A percentile compares a stretch with the other conserved stretches of the same genome.
These are phyloP conservation scores for Cordilura impudica DNA, from an alignment of 2,888 invertebrate genomes.

Conservation along the genomic window DNA sequence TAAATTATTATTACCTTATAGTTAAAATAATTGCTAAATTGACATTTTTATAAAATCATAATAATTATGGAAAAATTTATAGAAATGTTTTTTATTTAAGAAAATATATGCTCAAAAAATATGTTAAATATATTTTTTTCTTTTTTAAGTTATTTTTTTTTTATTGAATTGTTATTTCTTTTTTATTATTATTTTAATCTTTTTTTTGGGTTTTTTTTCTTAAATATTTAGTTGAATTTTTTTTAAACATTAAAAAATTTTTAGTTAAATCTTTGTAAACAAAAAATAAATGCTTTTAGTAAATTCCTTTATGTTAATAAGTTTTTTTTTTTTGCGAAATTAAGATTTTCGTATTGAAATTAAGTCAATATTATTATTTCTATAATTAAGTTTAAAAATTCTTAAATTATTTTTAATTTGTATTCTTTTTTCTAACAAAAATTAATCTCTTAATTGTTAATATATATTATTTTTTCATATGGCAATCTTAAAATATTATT, in stretches of 20 bases:
- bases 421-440: slow-evolving; percentile 23
- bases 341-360: slow-evolving; percentile 31
- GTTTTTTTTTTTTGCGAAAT: background rate
- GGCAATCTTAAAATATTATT: slow-evolving; percentile 38
- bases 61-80: slow-evolving; percentile 18
- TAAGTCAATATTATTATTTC: slow-evolving; percentile 48
- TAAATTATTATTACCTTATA: slow-evolving; percentile 16
- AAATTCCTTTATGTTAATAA: slow-evolving; percentile 45
- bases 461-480: slow-evolving; percentile 27
- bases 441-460: slow-evolving; percentile 34
- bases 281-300: slow-evolving; percentile 53
- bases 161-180: slow-evolving; percentile 40
- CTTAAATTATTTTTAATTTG: no score
- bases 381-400: slow-evolving; percentile 12
- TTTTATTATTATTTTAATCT: slow-evolving; percentile 24
- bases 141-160: slow-evolving; percentile 36
- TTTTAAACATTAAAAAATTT: slow-evolving; percentile 12
- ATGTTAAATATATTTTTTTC: slow-evolving; percentile 24
- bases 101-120: slow-evolving; percentile 52
- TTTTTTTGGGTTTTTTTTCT: slow-evolving; percentile 17
- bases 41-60: slow-evolving; percentile 42
- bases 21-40: slow-evolving; percentile 30
- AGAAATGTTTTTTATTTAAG: slow-evolving; percentile 18
- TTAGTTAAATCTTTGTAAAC: slow-evolving; percentile 50
- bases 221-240: slow-evolving; percentile 38